These are phyloP conservation scores for Deladenus siricidicola DNA, from an alignment of 2,888 invertebrate species.

Conservation along the genomic window DNA sequence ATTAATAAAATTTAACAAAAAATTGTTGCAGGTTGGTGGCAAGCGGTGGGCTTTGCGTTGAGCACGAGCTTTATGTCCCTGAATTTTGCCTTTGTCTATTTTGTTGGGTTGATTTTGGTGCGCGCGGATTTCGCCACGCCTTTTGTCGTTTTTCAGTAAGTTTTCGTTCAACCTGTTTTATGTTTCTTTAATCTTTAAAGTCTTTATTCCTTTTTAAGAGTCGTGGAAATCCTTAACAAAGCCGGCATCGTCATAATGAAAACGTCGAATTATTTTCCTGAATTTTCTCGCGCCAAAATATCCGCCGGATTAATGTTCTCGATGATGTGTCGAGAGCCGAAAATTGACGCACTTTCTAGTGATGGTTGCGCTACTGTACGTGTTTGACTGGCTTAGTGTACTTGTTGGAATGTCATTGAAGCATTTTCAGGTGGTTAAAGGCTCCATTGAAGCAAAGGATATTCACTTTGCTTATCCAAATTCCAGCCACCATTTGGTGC, in stretches of 20 bases:
- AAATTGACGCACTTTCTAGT: constrained; percentile 23
- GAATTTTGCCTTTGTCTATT: constrained; percentile 19
- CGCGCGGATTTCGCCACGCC: constrained; percentile 8
- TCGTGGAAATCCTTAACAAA: constrained; percentile 30
- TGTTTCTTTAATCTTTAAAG: background rate
- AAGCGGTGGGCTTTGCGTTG: constrained; percentile 18
- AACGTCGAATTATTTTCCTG: constrained; percentile 26
- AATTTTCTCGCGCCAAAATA: constrained; percentile 22
- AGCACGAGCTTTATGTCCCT: constrained; percentile 4
- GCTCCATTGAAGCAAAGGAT: constrained; percentile 32
- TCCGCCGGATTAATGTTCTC: constrained; percentile 26
- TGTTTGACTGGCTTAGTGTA: background rate
- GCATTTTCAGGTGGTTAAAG: constrained; percentile 32
- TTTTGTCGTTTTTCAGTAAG: constrained; percentile 22
- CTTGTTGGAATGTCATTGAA: background rate
- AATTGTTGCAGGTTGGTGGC: background rate
- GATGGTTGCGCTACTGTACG: background rate
- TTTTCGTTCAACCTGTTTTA: background rate
- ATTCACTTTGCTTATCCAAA: constrained; percentile 54
- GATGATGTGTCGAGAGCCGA: constrained; percentile 24
- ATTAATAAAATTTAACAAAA: too few relatives aligned
- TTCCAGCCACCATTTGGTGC: constrained; percentile 29
- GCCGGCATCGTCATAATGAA: constrained; percentile 19
- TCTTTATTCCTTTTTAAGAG: constrained; percentile 17
- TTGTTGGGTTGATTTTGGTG: constrained; percentile 18